Conservation (phyloP, 53 echinoderm and acorn worm species). For the Temnopleurus reevesii region DNA sequence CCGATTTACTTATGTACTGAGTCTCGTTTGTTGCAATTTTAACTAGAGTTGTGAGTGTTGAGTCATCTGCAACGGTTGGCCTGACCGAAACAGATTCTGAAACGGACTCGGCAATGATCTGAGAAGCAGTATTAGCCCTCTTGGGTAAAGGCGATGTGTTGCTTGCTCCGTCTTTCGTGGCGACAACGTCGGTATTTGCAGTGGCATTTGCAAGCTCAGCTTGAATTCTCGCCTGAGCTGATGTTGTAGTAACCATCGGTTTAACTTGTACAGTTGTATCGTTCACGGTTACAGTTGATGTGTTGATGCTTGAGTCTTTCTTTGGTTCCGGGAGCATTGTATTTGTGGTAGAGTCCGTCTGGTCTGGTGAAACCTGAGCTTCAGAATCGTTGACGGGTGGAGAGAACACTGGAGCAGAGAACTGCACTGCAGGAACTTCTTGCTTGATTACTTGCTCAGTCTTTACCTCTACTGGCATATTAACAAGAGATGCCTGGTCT, state of each 20-base stretch:
- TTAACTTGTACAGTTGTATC: constrained; percentile 12
- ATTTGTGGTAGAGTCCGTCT: constrained; percentile 33
- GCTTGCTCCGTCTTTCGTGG: not conserved
- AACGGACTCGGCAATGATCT: not conserved
- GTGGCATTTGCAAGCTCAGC: not conserved
- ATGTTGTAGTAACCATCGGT: not conserved
- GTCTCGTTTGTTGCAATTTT: not conserved
- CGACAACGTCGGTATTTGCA: not conserved
- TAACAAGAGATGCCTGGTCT: not conserved
- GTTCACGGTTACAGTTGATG: not conserved
- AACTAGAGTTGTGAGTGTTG: not conserved
- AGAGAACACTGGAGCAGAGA: constrained; percentile 16
- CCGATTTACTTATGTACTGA: not conserved
- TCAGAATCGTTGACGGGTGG: constrained; percentile 21
- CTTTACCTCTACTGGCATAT: constrained; percentile 1
- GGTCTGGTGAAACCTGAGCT: constrained; percentile 48
- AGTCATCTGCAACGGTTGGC: not conserved
- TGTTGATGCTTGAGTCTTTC: not conserved
- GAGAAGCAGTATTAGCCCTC: not conserved
- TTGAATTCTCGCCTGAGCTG: not conserved
- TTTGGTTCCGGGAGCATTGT: not conserved
- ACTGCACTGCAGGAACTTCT: constrained; percentile 22
- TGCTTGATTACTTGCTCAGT: not conserved
- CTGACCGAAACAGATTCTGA: not conserved
- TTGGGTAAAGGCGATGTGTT: constrained; percentile 49